These are phyloP conservation scores for Alviniconcha marisindica DNA, from an alignment of 1,140 invertebrate genomes.

Conservation along the genomic window DNA sequence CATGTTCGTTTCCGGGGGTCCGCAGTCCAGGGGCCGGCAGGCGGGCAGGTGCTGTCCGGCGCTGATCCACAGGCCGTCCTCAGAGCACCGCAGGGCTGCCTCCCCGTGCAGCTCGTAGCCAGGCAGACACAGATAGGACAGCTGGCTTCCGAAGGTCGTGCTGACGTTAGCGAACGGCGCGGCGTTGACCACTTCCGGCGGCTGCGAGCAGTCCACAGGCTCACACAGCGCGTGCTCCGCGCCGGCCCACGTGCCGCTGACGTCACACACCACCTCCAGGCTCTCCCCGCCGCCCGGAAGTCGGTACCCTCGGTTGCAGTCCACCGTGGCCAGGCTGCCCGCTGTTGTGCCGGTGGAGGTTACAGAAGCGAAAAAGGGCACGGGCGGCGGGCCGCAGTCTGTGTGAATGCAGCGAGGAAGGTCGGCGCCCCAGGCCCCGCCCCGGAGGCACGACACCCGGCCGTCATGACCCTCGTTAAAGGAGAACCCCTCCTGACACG, in stretches of 20 bases:
- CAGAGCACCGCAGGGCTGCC: constrained; percentile 33
- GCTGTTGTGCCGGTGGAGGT: constrained; percentile 15
- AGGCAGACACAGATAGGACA: constrained; percentile 37
- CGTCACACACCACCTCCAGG: constrained; percentile 27
- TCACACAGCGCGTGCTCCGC: not conserved
- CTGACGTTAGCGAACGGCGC: not conserved
- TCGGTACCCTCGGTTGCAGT: not conserved
- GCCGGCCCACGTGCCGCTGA: constrained; percentile 33
- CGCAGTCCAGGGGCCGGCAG: not conserved
- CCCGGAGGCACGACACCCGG: constrained; percentile 25
- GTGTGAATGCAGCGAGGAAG: constrained; percentile 22
- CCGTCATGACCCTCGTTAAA: constrained; percentile 28
- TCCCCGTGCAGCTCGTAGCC: constrained; percentile 48
- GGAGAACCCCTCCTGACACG: constrained; percentile 42
- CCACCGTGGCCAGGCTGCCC: constrained; percentile 2
- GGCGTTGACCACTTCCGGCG: constrained; percentile 18
- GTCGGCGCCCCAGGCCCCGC: constrained; percentile 28
- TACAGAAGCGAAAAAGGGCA: constrained; percentile 30
- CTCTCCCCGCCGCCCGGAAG: not conserved
- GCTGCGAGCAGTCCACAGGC: constrained; percentile 27
- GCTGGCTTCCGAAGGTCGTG: constrained; percentile 30
- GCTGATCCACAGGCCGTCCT: constrained; percentile 31
- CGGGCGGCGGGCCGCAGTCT: constrained; percentile 35
- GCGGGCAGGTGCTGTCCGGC: not conserved
- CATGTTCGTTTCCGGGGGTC: not conserved